Conservation (phyloP, 2,113 vertebrate genomes). For the Colinus virginianus region DNA sequence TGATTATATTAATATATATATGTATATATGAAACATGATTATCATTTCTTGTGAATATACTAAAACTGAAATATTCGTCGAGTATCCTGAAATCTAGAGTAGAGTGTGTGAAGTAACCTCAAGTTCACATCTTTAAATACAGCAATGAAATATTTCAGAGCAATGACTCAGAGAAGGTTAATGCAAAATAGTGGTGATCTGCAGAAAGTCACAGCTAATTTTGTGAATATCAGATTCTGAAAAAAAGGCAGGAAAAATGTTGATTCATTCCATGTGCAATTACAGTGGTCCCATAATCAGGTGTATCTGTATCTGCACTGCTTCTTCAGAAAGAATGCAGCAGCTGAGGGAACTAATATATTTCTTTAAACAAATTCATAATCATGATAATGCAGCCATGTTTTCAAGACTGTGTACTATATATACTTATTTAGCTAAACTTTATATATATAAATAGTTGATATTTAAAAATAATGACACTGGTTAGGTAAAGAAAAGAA, state of each 20-base stretch:
- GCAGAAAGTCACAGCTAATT: background rate
- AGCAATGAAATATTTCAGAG: background rate
- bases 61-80: background rate
- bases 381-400: background rate
- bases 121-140: background rate
- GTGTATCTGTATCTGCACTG: background rate
- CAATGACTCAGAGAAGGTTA: background rate
- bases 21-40: background rate
- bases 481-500: background rate
- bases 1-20: background rate
- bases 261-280: background rate
- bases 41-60: background rate
- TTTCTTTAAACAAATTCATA: background rate
- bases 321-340: background rate
- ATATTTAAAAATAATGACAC: background rate
- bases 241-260: background rate
- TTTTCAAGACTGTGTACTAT: background rate
- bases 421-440: background rate
- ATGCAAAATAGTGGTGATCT: background rate
- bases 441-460: background rate
- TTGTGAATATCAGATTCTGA: background rate
- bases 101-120: background rate
- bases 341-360: background rate
- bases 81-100: background rate
- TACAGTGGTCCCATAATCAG: background rate